Base-by-base conservation (phyloP, 2,888 invertebrate species). In the Chirona hameri region DNA sequence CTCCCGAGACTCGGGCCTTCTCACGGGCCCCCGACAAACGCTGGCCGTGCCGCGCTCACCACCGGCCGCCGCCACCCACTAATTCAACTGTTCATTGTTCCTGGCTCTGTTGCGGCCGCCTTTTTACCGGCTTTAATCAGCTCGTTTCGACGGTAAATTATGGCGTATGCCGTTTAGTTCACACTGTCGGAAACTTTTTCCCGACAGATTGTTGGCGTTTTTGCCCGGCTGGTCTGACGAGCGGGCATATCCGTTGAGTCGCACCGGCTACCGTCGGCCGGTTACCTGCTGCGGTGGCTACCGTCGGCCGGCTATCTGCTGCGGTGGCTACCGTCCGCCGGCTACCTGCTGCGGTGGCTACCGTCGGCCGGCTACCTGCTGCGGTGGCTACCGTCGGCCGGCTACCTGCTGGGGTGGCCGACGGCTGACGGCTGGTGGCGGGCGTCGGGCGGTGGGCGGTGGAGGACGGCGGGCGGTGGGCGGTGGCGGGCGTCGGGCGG, bases 141-240 rank as follows among this genome's bases (percentile, higher is more conserved):
- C 76, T 76, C 76, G 76, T 76, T 76, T 39, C 39, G 39, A 39
- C 21, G 21, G 39, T 76, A 76, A 76, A 76, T 76, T 76, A 76
- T 76, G 76, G 76, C 76, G 76, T 76, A 39, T 76, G 76, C 76
- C 76, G 76, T 76, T 76, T 76, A 39, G 76, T 76, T 76, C 76
- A 76, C 76, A 76, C 76, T 76, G 76, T 76, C 39, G 76, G 39
- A 31, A 29, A 15, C 39, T 76, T 76, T 76, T 76, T 76, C 72
- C 76, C 4, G 76, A n/a, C 69, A n/a, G 69, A 29, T 29, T 39
- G 76, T 39, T 29, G 76, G 39, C 39, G 31, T 76, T 31, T 76
- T 76, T 39, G 69, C 14, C 12, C 14, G 0, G 29, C 2, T 29
- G 29, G 29, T 1, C 29, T 29, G 69, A 69, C 60, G 57, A 60